Conservation (phyloP, 1,140 invertebrate genomes). For the Drosophila ambigua region DNA sequence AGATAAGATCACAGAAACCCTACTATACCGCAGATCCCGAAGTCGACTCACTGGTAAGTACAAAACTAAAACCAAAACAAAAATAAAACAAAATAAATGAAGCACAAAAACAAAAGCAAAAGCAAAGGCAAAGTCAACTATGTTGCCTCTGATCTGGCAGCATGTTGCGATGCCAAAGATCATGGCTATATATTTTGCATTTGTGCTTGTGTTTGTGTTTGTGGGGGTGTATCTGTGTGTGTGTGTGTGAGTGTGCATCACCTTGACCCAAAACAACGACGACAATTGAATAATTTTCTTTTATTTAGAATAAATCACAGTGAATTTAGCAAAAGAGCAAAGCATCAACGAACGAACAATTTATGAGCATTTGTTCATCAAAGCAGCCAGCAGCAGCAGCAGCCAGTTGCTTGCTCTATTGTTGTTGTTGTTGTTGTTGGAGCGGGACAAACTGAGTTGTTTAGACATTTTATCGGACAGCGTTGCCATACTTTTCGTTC, state of each 20-base stretch:
- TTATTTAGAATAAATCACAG: constrained; percentile 81
- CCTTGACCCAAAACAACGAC: constrained; percentile 80
- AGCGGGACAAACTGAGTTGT: constrained; percentile 60
- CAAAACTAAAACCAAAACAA: neutral
- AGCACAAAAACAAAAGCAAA: constrained; percentile 44
- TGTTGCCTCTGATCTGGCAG: constrained; percentile 59
- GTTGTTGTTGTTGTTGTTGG: too few species aligned
- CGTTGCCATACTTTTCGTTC: constrained; percentile 74
- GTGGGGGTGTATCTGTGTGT: constrained; percentile 11
- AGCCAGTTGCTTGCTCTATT: too few species aligned
- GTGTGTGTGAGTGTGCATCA: constrained; percentile 46
- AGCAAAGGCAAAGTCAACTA: constrained; percentile 44
- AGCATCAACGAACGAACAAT: constrained; percentile 52
- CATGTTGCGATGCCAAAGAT: constrained; percentile 61
- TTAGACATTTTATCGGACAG: constrained; percentile 78
- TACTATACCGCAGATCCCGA: constrained; percentile 99
- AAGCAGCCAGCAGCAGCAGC: too few species aligned
- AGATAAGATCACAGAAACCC: constrained; percentile 99
- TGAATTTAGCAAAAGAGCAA: constrained; percentile 70
- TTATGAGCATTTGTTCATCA: constrained; percentile 70
- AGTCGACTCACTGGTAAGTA: constrained; percentile 99
- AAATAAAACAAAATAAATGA: constrained; percentile 1
- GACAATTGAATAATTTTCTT: constrained; percentile 82
- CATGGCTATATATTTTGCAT: constrained; percentile 41
- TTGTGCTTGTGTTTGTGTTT: constrained; percentile 9